phyloP scores from a whole-genome alignment of 1,140 invertebrate genomes.

The Aphis gossypii region DNA sequence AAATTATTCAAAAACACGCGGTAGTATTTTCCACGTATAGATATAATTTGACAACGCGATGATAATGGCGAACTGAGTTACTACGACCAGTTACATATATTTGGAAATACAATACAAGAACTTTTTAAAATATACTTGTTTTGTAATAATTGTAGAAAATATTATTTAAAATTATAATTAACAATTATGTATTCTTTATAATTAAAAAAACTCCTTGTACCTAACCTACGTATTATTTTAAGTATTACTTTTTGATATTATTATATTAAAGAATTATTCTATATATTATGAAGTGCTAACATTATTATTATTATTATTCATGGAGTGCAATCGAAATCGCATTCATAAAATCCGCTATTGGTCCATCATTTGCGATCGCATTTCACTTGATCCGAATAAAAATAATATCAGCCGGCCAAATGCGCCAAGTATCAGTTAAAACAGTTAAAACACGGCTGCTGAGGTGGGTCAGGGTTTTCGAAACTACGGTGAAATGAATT shows the following conservation, averaged over 20 bases:
- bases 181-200: too few relatives aligned
- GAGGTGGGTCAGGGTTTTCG: conserved; percentile 26
- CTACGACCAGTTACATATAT: neutral
- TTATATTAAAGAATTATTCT: too few relatives aligned
- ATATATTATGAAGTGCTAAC: too few relatives aligned
- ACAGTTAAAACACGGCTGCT: neutral
- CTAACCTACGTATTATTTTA: too few relatives aligned
- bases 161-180: too few relatives aligned
- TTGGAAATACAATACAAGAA: neutral
- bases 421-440: neutral
- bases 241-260: too few relatives aligned
- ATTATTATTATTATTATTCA: neutral
- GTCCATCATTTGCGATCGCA: neutral
- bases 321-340: neutral
- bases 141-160: too few relatives aligned
- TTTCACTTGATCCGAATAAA: neutral
- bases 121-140: too few relatives aligned
- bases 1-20: conserved; percentile 5
- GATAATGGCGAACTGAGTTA: neutral
- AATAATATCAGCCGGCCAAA: conserved; percentile 11
- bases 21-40: neutral
- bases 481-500: neutral
- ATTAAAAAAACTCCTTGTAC: too few relatives aligned
- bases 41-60: neutral
- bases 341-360: too few relatives aligned